Percentiles rank a stretch among this genome's conserved stretches.
phyloP scores from a whole-genome alignment of 2,888 invertebrate genomes.

The Eurytoma californica region DNA sequence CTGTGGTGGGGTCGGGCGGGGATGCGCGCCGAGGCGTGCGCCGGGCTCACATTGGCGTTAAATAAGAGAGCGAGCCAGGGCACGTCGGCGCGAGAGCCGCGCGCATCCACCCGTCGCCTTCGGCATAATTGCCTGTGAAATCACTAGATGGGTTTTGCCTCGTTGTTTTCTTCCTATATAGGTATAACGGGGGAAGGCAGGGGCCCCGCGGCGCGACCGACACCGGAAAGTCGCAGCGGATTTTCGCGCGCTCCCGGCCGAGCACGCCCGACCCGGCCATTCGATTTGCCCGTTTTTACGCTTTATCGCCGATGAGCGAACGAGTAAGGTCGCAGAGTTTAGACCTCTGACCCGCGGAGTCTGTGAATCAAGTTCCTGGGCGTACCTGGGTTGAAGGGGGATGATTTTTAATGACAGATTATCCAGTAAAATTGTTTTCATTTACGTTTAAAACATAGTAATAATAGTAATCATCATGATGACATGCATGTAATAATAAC shows the following conservation, averaged over 20 bases:
- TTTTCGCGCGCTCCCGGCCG: slow-evolving; percentile 5
- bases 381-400: too few species aligned
- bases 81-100: too few species aligned
- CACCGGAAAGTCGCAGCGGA: slow-evolving; percentile 9
- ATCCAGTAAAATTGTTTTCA: too few species aligned
- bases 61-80: slow-evolving; percentile 77
- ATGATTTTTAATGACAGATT: too few species aligned
- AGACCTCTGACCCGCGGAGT: too few species aligned
- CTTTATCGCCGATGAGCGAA: too few species aligned
- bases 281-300: background rate
- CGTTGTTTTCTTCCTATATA: slow-evolving; percentile 65
- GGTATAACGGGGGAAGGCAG: background rate
- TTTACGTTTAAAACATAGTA: too few species aligned
- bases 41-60: slow-evolving; percentile 83
- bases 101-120: slow-evolving; percentile 25
- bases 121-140: slow-evolving; percentile 73
- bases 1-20: slow-evolving; percentile 69
- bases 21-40: slow-evolving; percentile 78
- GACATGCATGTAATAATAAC: too few species aligned
- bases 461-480: too few species aligned
- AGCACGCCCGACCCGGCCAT: background rate
- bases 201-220: slow-evolving; percentile 5
- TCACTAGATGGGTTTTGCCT: slow-evolving; percentile 71
- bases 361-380: too few species aligned
- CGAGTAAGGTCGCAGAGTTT: too few species aligned